Evolutionary conservation across 2,797 vertebrate genomes (phyloP).

Genomic region (Microctenopoma lineatum): DNA sequence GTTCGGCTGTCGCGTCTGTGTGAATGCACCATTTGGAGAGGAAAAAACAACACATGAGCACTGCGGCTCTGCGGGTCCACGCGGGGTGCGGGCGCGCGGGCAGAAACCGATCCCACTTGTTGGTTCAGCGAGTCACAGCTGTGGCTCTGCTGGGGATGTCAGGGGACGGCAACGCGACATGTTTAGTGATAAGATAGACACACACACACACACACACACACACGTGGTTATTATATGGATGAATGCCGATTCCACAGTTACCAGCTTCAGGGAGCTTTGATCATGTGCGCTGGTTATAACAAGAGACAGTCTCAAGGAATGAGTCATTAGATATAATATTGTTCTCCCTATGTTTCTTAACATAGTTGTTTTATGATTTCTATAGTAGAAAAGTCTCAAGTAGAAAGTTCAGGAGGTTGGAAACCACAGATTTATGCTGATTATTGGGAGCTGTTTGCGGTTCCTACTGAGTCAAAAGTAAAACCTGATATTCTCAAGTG

Average conservation of each 20-base stretch:
- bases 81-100: constrained; percentile 10
- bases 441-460: not conserved
- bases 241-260: constrained; percentile 12
- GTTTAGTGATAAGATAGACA: constrained; percentile 8
- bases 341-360: no score
- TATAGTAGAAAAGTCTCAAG: not conserved
- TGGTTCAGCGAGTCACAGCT: constrained; percentile 52
- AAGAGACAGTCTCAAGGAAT: no score
- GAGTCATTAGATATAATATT: no score
- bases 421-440: not conserved
- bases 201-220: not conserved
- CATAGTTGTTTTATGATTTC: no score
- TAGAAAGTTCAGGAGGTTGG: not conserved
- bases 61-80: constrained; percentile 37
- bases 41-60: not conserved
- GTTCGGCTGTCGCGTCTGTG: constrained; percentile 43
- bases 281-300: not conserved
- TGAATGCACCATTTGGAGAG: constrained; percentile 50
- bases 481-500: constrained; percentile 4
- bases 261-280: constrained; percentile 20
- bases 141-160: not conserved
- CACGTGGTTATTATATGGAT: constrained; percentile 5
- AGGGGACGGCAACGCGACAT: not conserved
- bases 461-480: constrained; percentile 10
- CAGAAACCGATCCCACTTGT: constrained; percentile 69